phyloP scores from a whole-genome alignment of 2,888 invertebrate genomes.

The Alloscopus bannaensis region DNA sequence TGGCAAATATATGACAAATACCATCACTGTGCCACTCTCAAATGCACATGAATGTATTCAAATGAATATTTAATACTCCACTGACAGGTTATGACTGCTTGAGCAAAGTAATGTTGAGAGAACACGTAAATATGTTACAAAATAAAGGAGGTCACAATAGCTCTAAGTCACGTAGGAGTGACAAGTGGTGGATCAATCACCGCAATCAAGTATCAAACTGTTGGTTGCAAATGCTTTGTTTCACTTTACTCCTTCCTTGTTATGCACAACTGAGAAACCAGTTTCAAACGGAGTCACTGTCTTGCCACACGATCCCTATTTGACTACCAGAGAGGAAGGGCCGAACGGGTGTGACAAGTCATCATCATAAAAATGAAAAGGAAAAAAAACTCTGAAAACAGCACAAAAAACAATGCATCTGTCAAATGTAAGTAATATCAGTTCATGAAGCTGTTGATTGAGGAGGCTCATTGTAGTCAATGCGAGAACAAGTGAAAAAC shows the following conservation, averaged over 20 bases:
- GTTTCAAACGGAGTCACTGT: constrained; percentile 7
- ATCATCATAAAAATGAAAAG: constrained; percentile 3
- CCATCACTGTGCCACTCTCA: not conserved
- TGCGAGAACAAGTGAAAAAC: too few relatives aligned
- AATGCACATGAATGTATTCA: not conserved
- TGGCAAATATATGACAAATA: too few relatives aligned
- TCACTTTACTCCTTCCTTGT: not conserved
- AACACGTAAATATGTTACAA: too few relatives aligned
- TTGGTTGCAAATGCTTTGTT: constrained; percentile 3
- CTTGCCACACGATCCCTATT: not conserved
- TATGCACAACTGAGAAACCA: constrained; percentile 11
- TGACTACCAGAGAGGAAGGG: constrained; percentile 3
- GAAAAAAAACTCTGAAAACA: not conserved
- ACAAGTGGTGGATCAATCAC: constrained; percentile 44
- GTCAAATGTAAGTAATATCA: too few relatives aligned
- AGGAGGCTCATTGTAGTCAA: too few relatives aligned
- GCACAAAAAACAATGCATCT: too few relatives aligned
- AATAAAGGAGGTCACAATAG: constrained; percentile 49
- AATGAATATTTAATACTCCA: constrained; percentile 15
- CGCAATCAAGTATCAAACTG: constrained; percentile 25
- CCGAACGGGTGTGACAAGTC: constrained; percentile 10
- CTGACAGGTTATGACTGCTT: not conserved
- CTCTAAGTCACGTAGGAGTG: constrained; percentile 43
- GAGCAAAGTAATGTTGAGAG: constrained; percentile 22
- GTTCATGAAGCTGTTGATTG: too few relatives aligned